Evolutionary conservation across 2,797 vertebrate species (phyloP).

Genomic region (Varecia variegata): DNA sequence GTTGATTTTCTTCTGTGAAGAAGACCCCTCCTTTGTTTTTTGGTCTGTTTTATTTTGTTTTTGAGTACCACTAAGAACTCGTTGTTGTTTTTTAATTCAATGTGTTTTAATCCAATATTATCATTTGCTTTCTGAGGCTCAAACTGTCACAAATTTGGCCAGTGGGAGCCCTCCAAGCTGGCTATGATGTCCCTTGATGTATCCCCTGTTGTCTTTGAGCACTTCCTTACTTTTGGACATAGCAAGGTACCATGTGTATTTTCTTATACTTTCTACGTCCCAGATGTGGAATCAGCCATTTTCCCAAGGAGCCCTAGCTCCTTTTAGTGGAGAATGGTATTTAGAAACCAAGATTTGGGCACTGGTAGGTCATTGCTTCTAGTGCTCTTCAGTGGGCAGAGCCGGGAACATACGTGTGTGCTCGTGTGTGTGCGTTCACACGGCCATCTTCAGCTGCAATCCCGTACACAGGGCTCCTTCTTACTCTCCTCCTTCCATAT

Average conservation of each 20-base stretch:
- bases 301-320: neutral
- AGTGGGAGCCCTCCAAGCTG: neutral
- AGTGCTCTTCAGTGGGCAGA: neutral
- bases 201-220: neutral
- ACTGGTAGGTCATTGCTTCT: neutral
- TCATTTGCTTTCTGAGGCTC: neutral
- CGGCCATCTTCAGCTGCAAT: neutral
- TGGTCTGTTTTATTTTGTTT: neutral
- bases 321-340: neutral
- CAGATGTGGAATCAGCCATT: neutral
- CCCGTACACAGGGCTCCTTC: rapidly evolving
- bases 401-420: neutral
- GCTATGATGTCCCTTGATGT: neutral
- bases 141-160: neutral
- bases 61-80: neutral
- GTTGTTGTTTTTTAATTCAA: neutral
- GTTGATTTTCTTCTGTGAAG: neutral
- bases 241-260: neutral
- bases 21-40: neutral
- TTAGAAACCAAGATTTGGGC: neutral
- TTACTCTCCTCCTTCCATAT: neutral
- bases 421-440: neutral
- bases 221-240: neutral
- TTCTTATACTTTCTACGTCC: neutral
- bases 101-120: neutral